Evolutionary conservation across 2,888 invertebrate genomes (phyloP), one percentile per base, ranked within the genome.

Genomic region (Drosophila koepferae): DNA sequence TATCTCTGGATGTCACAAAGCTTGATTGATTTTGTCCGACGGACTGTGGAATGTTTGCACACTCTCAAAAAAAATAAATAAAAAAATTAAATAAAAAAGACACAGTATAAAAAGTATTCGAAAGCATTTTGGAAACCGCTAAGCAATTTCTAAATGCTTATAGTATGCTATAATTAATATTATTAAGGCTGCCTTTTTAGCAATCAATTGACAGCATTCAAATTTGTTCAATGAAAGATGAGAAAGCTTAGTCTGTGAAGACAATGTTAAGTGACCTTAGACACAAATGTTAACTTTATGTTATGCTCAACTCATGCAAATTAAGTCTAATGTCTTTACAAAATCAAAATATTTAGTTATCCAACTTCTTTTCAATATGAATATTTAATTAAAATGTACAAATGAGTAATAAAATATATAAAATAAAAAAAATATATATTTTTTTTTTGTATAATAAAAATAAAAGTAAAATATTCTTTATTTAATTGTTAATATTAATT

Each of bases 21-120:
- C 66, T 73, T 83, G 81, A 87, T 89, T 81, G 60, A 84, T 79
- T 78, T 74, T 77, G 31, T 12, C 34, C 36, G 49, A 46, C 49
- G 58, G 58, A 59, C 40, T 55, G 63, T 48, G 67, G 49, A 65
- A 68, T 72, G 23, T 44, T 58, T 31, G 23, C 31, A 28, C 44
- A 56, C 38, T 36, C 14, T 61, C 23, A 23, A 23, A 23, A 18
- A 14, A 36, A 28, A 40, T 20, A 20, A 20, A 28, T 5, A 5
- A 28, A 28, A 28, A 34, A 34, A 34, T 9, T 2, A 8, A 34
- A 34, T 34, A 34, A 34, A 34, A 34, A 34, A 9, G 5, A 28
- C 28, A 28, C 34, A 34, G 41, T 16, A 41, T 38, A 12, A 31
- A 6, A 64, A 64, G 56, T 36, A 63, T 54, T 40, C 53, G 48